A percentile compares a stretch with the other conserved stretches of the same genome.
These are phyloP conservation scores for Chiridota heheva DNA, from an alignment of 35 echinoderm and acorn worm species.

Conservation along the genomic window DNA sequence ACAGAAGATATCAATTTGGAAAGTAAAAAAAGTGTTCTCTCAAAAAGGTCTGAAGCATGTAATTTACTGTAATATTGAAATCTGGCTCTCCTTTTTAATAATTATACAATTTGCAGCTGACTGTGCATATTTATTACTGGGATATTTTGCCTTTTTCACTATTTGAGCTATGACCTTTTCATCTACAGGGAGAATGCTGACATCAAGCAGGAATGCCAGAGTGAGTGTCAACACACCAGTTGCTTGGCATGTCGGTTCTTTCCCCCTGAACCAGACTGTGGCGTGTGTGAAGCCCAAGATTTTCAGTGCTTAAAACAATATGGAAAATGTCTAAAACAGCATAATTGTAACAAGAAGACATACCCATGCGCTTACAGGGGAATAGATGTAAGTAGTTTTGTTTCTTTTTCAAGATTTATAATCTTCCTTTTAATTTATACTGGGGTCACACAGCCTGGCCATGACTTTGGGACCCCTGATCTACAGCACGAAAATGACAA, in stretches of 20 bases:
- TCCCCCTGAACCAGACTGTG: slow-evolving; percentile 70
- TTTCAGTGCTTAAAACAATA: slow-evolving; percentile 73
- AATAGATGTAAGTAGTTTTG: slow-evolving; percentile 24
- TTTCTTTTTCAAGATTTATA: background rate
- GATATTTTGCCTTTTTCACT: background rate
- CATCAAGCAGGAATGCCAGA: slow-evolving; percentile 70
- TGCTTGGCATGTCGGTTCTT: slow-evolving; percentile 90
- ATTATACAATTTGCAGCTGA: too few species aligned
- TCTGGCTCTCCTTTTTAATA: too few species aligned
- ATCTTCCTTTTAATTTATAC: background rate
- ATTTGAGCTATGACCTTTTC: slow-evolving; percentile 9
- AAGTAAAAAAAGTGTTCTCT: too few species aligned
- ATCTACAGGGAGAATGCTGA: slow-evolving; percentile 79
- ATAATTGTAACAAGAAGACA: slow-evolving; percentile 65
- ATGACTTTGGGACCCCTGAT: background rate
- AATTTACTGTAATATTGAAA: too few species aligned
- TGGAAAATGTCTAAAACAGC: slow-evolving; percentile 77
- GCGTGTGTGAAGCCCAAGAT: slow-evolving; percentile 61
- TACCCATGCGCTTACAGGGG: slow-evolving; percentile 77
- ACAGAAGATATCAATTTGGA: too few species aligned
- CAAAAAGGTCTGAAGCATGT: too few species aligned
- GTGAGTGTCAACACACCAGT: slow-evolving; percentile 94
- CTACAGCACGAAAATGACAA: background rate
- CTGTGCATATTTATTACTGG: too few species aligned
- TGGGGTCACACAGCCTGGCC: background rate